Conservation (phyloP, 1,140 invertebrate genomes). For the Zaprionus camerounensis region DNA sequence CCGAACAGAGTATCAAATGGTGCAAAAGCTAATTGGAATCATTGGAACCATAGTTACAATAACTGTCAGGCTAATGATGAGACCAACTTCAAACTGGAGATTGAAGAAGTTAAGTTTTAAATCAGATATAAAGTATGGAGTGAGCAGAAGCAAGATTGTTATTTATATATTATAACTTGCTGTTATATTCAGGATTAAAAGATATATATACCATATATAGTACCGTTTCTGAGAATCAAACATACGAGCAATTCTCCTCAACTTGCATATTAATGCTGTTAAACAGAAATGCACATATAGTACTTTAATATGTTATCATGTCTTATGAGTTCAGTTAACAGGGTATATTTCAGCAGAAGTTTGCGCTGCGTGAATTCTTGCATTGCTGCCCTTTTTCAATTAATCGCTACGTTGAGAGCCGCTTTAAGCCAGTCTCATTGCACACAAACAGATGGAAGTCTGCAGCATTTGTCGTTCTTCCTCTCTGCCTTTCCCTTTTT, state of each 20-base stretch:
- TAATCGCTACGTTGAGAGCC: background rate
- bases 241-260: too few species aligned
- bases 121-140: background rate
- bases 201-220: too few species aligned
- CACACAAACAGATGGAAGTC: slow-evolving; percentile 1
- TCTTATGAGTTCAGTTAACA: too few species aligned
- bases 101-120: background rate
- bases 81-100: slow-evolving; percentile 2
- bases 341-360: too few species aligned
- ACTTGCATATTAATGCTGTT: too few species aligned
- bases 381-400: background rate
- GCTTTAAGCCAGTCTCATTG: slow-evolving; percentile 28
- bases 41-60: slow-evolving; percentile 11
- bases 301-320: too few species aligned
- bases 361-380: background rate
- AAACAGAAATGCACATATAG: too few species aligned
- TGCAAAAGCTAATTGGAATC: slow-evolving; percentile 32
- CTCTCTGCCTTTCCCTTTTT: slow-evolving; percentile 20
- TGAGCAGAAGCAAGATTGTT: too few species aligned
- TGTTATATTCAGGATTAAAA: too few species aligned
- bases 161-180: too few species aligned
- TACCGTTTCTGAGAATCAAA: too few species aligned
- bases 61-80: slow-evolving; percentile 4
- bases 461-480: slow-evolving; percentile 30
- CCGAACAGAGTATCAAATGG: slow-evolving; percentile 1